Base-by-base conservation (phyloP, 2,888 invertebrate species). In the Nowickia ferox region DNA sequence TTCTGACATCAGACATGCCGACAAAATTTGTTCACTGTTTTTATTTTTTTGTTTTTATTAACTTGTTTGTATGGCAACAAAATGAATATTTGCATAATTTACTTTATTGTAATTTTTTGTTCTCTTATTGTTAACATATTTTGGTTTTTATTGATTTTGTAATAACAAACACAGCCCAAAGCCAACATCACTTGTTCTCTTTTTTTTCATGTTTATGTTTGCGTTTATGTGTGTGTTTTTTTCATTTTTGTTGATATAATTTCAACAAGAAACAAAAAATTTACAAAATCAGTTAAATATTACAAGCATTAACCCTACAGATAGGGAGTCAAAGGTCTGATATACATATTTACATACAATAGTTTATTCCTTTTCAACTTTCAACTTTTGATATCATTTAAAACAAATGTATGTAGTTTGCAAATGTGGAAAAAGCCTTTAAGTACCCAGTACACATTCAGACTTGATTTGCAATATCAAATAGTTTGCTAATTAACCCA, bases 31-130 rank as follows among this genome's bases (percentile, higher is more conserved):
- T 30, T 30, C 6, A 30, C 30, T 6, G 6, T 30, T 30, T 30
- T 30, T 30, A 6, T 5, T 1, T 1, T 30, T 30, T n/a, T 30
- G 0, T 6, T 30, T n/a, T 48, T 15, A 48, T 48, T 48, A 15
- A n/a, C 15, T 8, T 48, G 15, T 48, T 48, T 48, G 71, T 71
- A 83, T 30, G 30, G 30, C 30, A 30, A 30, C 30, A 30, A 30
- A 30, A 6, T 6, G 6, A 6, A 30, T 6, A 83, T 83, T 77
- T 77, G 59, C 77, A 83, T 71, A 83, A 83, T 83, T 83, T 83
- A 77, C 77, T 55, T 77, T 38, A 42, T 13, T 13, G 11, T 63
- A 42, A 53, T 68, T 53, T 81, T 65, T 71, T 57, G 11, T 53
- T 30, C 30, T 30, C 30, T 30, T 30, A 30, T 30, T 30, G 30